Percentiles rank a stretch among this genome's conserved stretches.
phyloP scores from a whole-genome alignment of 2,888 invertebrate species.

The Eupeodes luniger region DNA sequence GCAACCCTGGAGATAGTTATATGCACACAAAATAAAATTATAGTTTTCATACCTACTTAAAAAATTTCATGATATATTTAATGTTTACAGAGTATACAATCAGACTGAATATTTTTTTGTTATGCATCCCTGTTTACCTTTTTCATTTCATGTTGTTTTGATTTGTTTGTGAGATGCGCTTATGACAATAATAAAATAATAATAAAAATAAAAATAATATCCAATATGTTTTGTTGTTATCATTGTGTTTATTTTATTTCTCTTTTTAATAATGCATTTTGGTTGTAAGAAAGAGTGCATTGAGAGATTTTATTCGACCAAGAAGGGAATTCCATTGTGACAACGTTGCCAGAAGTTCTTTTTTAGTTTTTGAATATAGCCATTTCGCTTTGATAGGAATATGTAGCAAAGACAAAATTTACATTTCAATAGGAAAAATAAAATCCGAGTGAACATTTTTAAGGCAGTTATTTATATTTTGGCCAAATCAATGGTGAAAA shows the following conservation, averaged over 20 bases:
- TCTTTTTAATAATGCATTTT: slow-evolving; percentile 23
- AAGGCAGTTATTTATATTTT: too few species aligned
- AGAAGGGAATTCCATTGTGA: slow-evolving; percentile 6
- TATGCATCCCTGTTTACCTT: slow-evolving; percentile 11
- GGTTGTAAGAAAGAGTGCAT: neutral
- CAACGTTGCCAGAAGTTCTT: slow-evolving; percentile 29
- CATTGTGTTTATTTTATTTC: neutral
- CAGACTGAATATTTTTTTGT: neutral
- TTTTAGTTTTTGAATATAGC: neutral
- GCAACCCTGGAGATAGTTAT: too few species aligned
- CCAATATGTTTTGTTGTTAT: slow-evolving; percentile 24
- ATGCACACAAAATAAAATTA: neutral
- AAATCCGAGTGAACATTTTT: too few species aligned
- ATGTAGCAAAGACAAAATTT: too few species aligned
- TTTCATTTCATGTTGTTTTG: neutral
- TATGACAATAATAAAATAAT: too few species aligned
- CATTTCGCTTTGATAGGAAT: neutral
- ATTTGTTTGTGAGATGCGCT: neutral
- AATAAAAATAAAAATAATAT: too few species aligned
- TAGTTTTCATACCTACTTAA: neutral
- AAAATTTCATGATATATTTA: neutral
- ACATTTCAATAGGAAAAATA: too few species aligned
- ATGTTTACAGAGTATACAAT: neutral
- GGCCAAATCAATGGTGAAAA: too few species aligned
- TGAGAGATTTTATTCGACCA: neutral